These are phyloP conservation scores for Drosophila guanche DNA, from an alignment of 1,140 invertebrate species.

Conservation along the genomic window DNA sequence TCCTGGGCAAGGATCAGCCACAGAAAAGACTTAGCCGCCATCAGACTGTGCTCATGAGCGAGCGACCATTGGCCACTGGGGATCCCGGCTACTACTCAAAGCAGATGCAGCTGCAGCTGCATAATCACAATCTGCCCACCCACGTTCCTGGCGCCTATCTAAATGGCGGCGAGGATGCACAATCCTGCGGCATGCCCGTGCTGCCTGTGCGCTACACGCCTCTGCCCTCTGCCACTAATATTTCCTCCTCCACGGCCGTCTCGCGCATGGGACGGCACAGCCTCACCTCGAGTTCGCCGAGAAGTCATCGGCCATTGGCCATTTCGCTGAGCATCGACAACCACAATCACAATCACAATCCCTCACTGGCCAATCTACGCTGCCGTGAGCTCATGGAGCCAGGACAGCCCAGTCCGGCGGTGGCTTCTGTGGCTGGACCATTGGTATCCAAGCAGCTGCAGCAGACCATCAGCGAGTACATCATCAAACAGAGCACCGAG, in stretches of 20 bases:
- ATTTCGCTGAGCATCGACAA: constrained; percentile 74
- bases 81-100: constrained; percentile 58
- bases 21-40: constrained; percentile 78
- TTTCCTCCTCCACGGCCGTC: constrained; percentile 26
- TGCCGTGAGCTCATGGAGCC: constrained; percentile 55
- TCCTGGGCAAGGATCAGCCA: constrained; percentile 72
- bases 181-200: constrained; percentile 2
- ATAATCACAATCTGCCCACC: constrained; percentile 1
- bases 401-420: constrained; percentile 40
- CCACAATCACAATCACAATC: constrained; percentile 27
- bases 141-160: constrained; percentile 33
- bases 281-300: constrained; percentile 44
- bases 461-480: constrained; percentile 84
- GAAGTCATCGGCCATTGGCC: constrained; percentile 65
- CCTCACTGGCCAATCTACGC: constrained; percentile 60
- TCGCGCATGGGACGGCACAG: constrained; percentile 58
- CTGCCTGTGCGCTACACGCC: constrained; percentile 64
- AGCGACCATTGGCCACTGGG: constrained; percentile 49
- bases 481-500: constrained; percentile 86
- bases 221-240: constrained; percentile 38
- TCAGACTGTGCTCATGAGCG: constrained; percentile 74
- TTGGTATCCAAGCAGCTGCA: constrained; percentile 60
- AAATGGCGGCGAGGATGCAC: constrained; percentile 23
- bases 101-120: constrained; percentile 43
- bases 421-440: constrained; percentile 14